Percentiles rank a stretch among this genome's conserved stretches.
Evolutionary conservation across 2,888 invertebrate genomes (phyloP).

Genomic region (Phanerotoma sp.): DNA sequence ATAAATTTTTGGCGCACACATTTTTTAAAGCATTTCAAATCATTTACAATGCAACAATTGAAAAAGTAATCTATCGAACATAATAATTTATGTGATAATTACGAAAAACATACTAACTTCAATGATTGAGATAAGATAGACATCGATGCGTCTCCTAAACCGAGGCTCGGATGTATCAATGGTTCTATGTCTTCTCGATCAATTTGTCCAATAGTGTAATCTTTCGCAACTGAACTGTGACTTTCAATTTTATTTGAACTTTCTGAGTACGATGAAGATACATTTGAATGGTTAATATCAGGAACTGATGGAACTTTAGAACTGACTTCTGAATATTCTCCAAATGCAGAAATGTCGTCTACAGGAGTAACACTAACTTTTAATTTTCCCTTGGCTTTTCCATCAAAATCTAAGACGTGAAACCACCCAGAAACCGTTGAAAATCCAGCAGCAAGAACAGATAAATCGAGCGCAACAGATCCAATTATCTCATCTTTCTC

Average conservation of each 20-base stretch:
- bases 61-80: too few species aligned
- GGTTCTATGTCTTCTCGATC: too few species aligned
- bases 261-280: constrained; percentile 28
- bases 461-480: constrained; percentile 64
- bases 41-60: too few species aligned
- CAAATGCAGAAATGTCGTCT: constrained; percentile 56
- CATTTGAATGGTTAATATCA: constrained; percentile 26
- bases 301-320: too few species aligned
- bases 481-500: constrained; percentile 64
- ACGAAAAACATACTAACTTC: constrained; percentile 43
- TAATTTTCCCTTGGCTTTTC: constrained; percentile 63
- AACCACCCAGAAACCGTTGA: constrained; percentile 65
- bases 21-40: too few species aligned
- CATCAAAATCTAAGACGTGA: constrained; percentile 64
- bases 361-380: constrained; percentile 62
- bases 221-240: too few species aligned
- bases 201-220: too few species aligned
- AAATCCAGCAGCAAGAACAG: constrained; percentile 59
- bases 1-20: too few species aligned
- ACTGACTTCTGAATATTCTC: constrained; percentile 34
- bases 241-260: constrained; percentile 28
- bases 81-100: constrained; percentile 5
- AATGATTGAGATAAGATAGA: constrained; percentile 51
- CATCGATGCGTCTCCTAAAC: constrained; percentile 47
- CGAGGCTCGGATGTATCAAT: too few species aligned